Evolutionary conservation across 2,888 invertebrate genomes (phyloP).

Genomic region (Agriopis marginaria): DNA sequence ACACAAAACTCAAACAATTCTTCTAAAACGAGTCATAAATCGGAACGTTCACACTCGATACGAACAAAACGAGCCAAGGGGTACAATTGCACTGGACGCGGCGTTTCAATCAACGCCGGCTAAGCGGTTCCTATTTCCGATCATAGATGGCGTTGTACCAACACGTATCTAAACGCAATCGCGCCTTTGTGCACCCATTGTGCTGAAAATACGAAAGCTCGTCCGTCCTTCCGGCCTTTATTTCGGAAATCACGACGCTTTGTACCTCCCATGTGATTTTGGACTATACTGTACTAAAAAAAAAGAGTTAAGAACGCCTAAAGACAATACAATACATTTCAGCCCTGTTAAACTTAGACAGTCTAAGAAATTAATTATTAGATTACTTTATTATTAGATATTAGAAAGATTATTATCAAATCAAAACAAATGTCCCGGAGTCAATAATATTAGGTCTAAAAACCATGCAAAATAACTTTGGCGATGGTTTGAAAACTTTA

Average conservation of each 20-base stretch:
- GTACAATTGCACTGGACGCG: slow-evolving; percentile 39
- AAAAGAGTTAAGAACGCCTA: background rate
- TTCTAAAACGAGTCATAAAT: slow-evolving; percentile 35
- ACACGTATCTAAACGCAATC: slow-evolving; percentile 62
- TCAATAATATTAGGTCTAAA: too few species aligned
- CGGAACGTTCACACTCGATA: slow-evolving; percentile 39
- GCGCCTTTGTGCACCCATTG: slow-evolving; percentile 65
- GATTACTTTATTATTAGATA: too few species aligned
- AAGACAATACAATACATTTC: too few species aligned
- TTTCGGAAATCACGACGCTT: slow-evolving; percentile 48
- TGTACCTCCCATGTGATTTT: slow-evolving; percentile 59
- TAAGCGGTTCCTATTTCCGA: slow-evolving; percentile 80
- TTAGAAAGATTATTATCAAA: too few species aligned
- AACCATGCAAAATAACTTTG: too few species aligned
- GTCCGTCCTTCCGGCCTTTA: slow-evolving; percentile 72
- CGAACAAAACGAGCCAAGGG: slow-evolving; percentile 42
- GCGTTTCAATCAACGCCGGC: slow-evolving; percentile 63
- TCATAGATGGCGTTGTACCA: slow-evolving; percentile 74
- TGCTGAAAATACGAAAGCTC: slow-evolving; percentile 56
- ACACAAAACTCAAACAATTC: background rate
- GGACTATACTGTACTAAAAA: slow-evolving; percentile 40
- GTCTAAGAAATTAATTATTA: too few species aligned
- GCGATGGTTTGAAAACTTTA: too few species aligned
- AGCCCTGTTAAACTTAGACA: too few species aligned
- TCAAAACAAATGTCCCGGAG: too few species aligned